A percentile compares a stretch with the other conserved stretches of the same genome.
Evolutionary conservation across 2,888 invertebrate species (phyloP).

Genomic region (Latrodectus hesperus): DNA sequence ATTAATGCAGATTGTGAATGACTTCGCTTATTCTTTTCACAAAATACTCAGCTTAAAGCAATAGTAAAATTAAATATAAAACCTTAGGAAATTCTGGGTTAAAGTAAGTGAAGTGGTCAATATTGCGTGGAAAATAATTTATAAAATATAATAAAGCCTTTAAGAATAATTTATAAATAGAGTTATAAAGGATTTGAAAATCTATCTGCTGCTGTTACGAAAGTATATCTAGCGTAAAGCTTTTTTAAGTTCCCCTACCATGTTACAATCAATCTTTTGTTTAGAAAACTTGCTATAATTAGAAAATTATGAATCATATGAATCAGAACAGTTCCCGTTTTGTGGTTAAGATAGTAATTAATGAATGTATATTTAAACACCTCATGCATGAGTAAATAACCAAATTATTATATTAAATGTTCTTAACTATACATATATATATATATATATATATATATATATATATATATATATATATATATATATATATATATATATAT

Average conservation of each 20-base stretch:
- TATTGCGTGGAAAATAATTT: neutral
- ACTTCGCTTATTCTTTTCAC: no score
- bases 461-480: conserved; percentile 2
- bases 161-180: neutral
- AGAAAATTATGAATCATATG: neutral
- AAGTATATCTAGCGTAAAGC: no score
- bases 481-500: neutral
- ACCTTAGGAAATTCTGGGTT: no score
- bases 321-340: neutral
- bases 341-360: neutral
- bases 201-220: no score
- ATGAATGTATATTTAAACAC: neutral
- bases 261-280: neutral
- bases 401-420: neutral
- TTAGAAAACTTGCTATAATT: neutral
- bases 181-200: neutral
- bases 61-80: no score
- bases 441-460: conserved; percentile 2
- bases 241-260: neutral
- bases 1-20: no score
- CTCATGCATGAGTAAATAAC: no score
- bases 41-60: no score
- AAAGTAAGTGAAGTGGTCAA: no score
- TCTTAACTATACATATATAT: conserved; percentile 1
- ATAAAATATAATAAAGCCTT: neutral